Base-by-base conservation (phyloP, 1,140 invertebrate genomes). In the Asobara japonica region DNA sequence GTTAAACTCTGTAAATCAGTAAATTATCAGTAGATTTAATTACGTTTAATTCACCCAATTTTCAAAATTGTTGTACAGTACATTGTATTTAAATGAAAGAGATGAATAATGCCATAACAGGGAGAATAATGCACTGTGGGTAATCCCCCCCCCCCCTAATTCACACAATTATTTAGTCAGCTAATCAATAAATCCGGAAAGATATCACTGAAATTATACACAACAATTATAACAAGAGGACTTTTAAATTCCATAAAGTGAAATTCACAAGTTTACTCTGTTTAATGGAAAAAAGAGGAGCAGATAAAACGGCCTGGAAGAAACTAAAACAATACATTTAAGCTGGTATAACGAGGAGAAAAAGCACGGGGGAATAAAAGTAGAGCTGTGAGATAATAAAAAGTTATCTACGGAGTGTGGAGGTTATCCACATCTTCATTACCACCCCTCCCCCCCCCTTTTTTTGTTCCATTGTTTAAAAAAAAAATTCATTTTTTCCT, bases 381-480 rank as follows among this genome's bases (percentile, higher is more conserved):
- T 70, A 62, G 30, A 62, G 56, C 68, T 62, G 68, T 70, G 56
- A 62, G 56, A 70, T 62, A 70, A 70, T 70, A 70, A 70, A 62
- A 29, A 65, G 60, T 62, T 62, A 62, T 62, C 60, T 62, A 30
- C 60, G 25, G 60, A 16, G 60, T 29, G 60, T 62, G 60, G 29
- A 62, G 60, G 29, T 31, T 30, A 62, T 62, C 60, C 27, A 62
- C 60, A 62, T 62, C 60, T 62, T 62, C 60, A 62, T 62, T 62
- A 62, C 11, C 25, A 16, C 60, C 60, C 60, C 25, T 62, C 29
- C 16, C 31, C 1, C 5, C 4, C 18, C 41, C n/a, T 45, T 45
- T 62, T 30, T 56, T 10, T 10, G 20, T 56, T 25, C 3, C n/a
- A 48, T 13, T 16, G 0, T 48, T 48, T 48, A 6, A 16, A 16